phyloP scores from a whole-genome alignment of 2,797 vertebrate species.

The Rhynchotus rufescens region DNA sequence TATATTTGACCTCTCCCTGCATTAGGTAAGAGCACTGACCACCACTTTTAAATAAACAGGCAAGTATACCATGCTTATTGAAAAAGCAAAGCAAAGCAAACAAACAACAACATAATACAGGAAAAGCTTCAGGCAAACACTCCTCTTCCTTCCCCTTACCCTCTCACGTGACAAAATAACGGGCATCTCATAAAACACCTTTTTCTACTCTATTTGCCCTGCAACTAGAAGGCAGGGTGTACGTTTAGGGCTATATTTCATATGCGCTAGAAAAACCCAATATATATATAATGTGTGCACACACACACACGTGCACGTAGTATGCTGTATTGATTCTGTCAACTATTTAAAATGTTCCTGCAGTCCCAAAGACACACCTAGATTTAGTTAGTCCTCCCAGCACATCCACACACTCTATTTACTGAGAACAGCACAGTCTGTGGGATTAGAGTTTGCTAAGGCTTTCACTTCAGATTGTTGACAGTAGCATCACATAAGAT shows the following conservation, averaged over 20 bases:
- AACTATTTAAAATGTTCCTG: not conserved
- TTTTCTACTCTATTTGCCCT: not conserved
- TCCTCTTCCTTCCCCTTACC: not conserved
- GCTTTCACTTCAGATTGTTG: not conserved
- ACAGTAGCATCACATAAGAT: not conserved
- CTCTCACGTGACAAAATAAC: not conserved
- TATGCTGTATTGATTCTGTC: not conserved
- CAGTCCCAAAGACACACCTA: not conserved
- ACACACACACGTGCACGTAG: accelerated
- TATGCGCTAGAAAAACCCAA: not conserved
- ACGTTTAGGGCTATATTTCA: not conserved
- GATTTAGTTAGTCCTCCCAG: not conserved
- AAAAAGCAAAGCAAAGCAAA: too few relatives aligned
- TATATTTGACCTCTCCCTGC: not conserved
- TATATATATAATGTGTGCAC: not conserved
- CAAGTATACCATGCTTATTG: not conserved
- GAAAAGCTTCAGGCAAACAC: not conserved
- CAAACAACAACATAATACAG: too few relatives aligned
- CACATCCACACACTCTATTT: not conserved
- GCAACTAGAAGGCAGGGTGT: not conserved
- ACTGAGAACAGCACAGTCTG: not conserved
- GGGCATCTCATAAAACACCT: not conserved
- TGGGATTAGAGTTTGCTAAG: not conserved
- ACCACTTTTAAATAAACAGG: not conserved
- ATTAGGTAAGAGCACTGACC: not conserved